These are phyloP conservation scores for Siniperca obscura DNA, from an alignment of 2,797 vertebrate species.

Conservation along the genomic window DNA sequence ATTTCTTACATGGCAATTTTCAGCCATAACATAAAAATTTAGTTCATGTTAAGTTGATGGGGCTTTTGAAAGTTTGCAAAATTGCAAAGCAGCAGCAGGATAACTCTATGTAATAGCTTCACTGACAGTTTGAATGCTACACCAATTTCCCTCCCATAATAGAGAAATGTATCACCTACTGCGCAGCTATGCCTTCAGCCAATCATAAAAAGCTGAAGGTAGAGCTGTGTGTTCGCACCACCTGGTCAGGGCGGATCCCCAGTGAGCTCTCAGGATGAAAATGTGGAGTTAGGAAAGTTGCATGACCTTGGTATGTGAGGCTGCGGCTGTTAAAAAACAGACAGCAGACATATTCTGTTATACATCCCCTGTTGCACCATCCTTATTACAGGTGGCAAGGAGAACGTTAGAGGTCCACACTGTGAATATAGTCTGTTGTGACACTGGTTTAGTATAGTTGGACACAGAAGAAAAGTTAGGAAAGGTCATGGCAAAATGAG, in stretches of 20 bases:
- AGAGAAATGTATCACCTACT: conserved; percentile 27
- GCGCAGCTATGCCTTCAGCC: conserved; percentile 1
- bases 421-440: background rate
- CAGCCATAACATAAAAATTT: conserved; percentile 5
- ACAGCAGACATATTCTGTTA: conserved; percentile 34
- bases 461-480: background rate
- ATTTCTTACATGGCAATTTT: conserved; percentile 13
- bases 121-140: conserved; percentile 38
- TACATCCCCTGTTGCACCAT: background rate
- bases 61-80: conserved; percentile 34
- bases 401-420: conserved; percentile 7
- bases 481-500: conserved; percentile 44
- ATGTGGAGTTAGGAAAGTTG: conserved; percentile 33
- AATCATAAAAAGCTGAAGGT: conserved; percentile 31
- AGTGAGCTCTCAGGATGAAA: conserved; percentile 48
- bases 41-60: background rate
- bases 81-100: conserved; percentile 5
- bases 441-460: background rate
- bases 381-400: conserved; percentile 3
- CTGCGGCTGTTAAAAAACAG: conserved; percentile 39
- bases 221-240: conserved; percentile 50
- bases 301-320: conserved; percentile 56
- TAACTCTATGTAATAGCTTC: conserved; percentile 28
- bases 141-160: conserved; percentile 46
- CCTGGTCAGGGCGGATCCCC: conserved; percentile 58